Evolutionary conservation across 2,113 vertebrate species (phyloP), one percentile per base, ranked within the genome.

Genomic region (Amia ocellicauda): DNA sequence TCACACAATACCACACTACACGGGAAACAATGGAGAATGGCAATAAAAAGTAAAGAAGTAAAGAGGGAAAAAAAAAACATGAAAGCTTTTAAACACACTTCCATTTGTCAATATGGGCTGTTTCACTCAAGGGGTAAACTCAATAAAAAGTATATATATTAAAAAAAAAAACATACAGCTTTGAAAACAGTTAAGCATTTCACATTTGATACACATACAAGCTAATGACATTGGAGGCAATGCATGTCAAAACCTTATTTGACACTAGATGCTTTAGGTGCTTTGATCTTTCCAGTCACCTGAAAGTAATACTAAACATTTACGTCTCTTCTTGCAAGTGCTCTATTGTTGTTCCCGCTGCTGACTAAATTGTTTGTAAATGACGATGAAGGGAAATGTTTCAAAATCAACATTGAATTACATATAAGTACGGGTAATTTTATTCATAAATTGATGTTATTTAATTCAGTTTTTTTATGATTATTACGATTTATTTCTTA

Each of bases 1-100:
- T 80, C 79, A 80, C 74, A 80, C 85, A 84, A 84, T 72, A 79
- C 77, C 72, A 62, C 64, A 73, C 74, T 69, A 57, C 52, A 49
- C 76, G 47, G 58, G 80, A 79, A 82, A 74, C 75, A 79, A 73
- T 61, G 69, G 78, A 72, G 62, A 72, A 74, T 63, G 74, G 74
- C 74, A 78, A 79, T 72, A 80, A 69, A 3, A 5, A 47, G n/a
- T 17, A 47, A 16, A 19, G n/a, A n/a, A 78, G 78, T 72, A 80
- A 69, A 3, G 3, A 47, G n/a, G 13, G n/a, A 16, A 19, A 47
- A 47, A 2, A 4, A 4, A 5, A 17, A 17, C n/a, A 16, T 47
- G 45, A 47, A 47, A 47, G 16, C 14, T 47, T 47, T 17, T 16
- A 4, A 36, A 36, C 31, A 36, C 45, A 47, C 45, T 16, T 19